These are phyloP conservation scores for Harpagifer antarcticus DNA, from an alignment of 2,797 vertebrate species.

Conservation along the genomic window DNA sequence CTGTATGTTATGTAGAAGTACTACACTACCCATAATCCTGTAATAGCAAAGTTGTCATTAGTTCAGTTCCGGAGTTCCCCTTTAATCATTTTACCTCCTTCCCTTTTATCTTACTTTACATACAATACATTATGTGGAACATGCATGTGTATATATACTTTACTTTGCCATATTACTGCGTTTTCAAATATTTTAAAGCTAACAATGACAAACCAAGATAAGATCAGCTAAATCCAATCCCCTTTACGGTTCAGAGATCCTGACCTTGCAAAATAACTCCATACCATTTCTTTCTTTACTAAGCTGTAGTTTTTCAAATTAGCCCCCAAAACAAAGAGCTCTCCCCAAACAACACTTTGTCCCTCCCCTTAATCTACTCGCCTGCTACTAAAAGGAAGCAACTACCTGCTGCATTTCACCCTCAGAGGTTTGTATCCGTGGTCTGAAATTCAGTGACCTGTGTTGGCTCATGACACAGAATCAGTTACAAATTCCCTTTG, in stretches of 20 bases:
- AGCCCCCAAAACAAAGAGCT: conserved; percentile 10
- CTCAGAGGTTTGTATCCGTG: conserved; percentile 32
- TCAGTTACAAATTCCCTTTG: conserved; percentile 51
- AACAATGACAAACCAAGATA: background rate
- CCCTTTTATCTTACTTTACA: background rate
- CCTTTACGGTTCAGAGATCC: conserved; percentile 11
- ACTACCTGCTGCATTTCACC: conserved; percentile 56
- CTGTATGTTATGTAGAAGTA: no score
- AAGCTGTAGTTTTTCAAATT: conserved; percentile 14
- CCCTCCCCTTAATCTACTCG: conserved; percentile 16
- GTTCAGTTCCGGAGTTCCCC: no score
- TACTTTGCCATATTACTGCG: background rate
- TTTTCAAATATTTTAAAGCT: background rate
- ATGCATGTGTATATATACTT: background rate
- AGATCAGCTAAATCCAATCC: background rate
- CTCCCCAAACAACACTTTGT: conserved; percentile 11
- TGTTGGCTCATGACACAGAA: conserved; percentile 30
- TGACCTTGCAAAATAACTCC: background rate
- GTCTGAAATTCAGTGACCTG: conserved; percentile 31
- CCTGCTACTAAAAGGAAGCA: conserved; percentile 34
- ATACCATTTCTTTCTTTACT: conserved; percentile 27
- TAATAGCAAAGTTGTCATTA: no score
- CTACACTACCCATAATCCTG: no score
- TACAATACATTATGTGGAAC: background rate
- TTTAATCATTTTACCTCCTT: background rate